These are phyloP conservation scores for Pan paniscus DNA, from an alignment of 2,113 vertebrate species.

Conservation along the genomic window DNA sequence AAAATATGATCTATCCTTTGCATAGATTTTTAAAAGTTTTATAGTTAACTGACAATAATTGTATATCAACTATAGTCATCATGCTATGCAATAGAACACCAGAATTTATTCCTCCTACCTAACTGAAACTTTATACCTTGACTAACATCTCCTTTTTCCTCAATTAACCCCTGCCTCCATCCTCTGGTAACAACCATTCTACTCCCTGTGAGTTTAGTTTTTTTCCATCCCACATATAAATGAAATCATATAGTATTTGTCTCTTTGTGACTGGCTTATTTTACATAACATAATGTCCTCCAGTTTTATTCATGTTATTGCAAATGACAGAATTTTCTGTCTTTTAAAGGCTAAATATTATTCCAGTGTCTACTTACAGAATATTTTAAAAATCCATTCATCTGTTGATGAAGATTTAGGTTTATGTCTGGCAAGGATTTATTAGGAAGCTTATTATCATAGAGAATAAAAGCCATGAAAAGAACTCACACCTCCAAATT, in stretches of 20 bases:
- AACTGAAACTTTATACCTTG: not conserved
- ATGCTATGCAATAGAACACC: not conserved
- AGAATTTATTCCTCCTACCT: not conserved
- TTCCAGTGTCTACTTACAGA: not conserved
- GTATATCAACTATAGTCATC: not conserved
- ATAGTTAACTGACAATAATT: not conserved
- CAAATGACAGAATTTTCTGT: not conserved
- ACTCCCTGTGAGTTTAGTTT: not conserved
- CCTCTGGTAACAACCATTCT: not conserved
- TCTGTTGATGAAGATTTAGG: not conserved
- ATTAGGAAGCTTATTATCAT: constrained; percentile 75
- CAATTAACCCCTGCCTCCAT: not conserved
- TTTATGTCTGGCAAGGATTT: constrained; percentile 67
- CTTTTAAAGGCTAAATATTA: not conserved
- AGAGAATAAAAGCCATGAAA: constrained; percentile 72
- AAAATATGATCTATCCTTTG: not conserved
- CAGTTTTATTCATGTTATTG: not conserved
- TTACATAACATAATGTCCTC: not conserved
- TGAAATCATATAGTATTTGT: not conserved
- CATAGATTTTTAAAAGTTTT: not conserved
- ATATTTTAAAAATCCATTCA: not conserved
- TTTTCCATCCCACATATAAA: not conserved
- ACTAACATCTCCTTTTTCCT: not conserved
- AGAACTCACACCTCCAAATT: constrained; percentile 63
- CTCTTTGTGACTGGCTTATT: not conserved